phyloP scores from a whole-genome alignment of 1,140 invertebrate genomes.

The Scaptodrosophila lebanonensis region DNA sequence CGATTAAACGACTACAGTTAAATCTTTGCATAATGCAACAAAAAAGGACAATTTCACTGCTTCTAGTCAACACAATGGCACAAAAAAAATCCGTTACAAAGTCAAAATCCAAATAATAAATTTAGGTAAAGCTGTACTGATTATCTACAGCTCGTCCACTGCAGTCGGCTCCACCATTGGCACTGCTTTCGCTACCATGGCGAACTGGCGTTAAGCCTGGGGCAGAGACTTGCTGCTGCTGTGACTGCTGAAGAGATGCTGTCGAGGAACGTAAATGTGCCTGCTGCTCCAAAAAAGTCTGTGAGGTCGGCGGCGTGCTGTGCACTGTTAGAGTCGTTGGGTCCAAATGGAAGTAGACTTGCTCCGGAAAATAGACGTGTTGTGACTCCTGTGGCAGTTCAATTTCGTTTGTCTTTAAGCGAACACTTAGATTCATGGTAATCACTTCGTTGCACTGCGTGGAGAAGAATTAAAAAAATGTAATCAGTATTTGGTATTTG shows the following conservation, averaged over 20 bases:
- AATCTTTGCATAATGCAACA: slow-evolving; percentile 20
- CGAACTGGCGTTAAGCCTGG: slow-evolving; percentile 19
- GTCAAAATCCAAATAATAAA: slow-evolving; percentile 22
- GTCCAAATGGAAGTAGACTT: slow-evolving; percentile 69
- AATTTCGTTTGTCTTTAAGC: slow-evolving; percentile 78
- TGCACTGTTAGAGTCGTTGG: slow-evolving; percentile 49
- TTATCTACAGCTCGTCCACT: slow-evolving; percentile 81
- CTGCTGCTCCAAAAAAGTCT: slow-evolving; percentile 53
- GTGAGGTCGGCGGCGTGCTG: slow-evolving; percentile 44
- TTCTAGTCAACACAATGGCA: slow-evolving; percentile 53
- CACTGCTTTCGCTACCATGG: slow-evolving; percentile 11
- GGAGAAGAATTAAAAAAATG: slow-evolving; percentile 1
- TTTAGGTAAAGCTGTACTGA: slow-evolving; percentile 82
- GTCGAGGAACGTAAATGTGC: slow-evolving; percentile 63
- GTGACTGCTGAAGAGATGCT: slow-evolving; percentile 58
- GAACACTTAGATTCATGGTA: slow-evolving; percentile 78
- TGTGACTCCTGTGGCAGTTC: slow-evolving; percentile 76
- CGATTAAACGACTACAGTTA: slow-evolving; percentile 33
- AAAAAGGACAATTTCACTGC: slow-evolving; percentile 26
- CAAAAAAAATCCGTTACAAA: slow-evolving; percentile 54
- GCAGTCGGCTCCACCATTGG: slow-evolving; percentile 37
- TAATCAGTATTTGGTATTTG: slow-evolving; percentile 1
- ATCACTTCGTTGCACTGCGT: slow-evolving; percentile 74
- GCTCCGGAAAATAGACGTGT: slow-evolving; percentile 70
- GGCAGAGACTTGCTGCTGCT: slow-evolving; percentile 20